Evolutionary conservation across 2,113 vertebrate species (phyloP), one percentile per base, ranked within the genome.

Genomic region (Baryphthengus martii): DNA sequence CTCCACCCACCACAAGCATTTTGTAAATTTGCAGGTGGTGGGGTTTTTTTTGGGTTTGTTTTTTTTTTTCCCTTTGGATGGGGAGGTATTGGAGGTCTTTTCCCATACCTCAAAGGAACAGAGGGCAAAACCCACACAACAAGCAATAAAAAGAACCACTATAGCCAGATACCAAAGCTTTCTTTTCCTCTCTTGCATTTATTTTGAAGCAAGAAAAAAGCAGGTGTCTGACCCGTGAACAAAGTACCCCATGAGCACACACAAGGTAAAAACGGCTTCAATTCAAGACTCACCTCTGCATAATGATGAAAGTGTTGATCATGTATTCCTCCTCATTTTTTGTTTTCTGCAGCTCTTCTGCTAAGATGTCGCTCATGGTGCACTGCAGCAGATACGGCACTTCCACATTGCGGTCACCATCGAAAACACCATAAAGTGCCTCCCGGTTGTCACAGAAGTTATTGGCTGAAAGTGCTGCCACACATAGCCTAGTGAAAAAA

Each of bases 291-390:
- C 59, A 99, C 99, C 99, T 99, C 89, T 99, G 99, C 99, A 99
- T 99, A 63, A 99, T 99, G 0, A 99, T 98, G 97, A 99, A 99
- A 4, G 99, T 99, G 90, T 99, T 99, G 95, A 98, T 98, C 99
- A 99, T 99, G 97, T 99, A 99, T 65, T 99, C 99, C 89, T 99
- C 99, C 59, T 99, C 99, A 1, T 98, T 99, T 95, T 99, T 99
- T 23, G 98, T 99, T 95, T 98, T 99, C 97, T 99, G 99, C 17
- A 99, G 96, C 89, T 99, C 99, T 78, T 99, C 99, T 0, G 99
- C 99, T 92, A 99, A 95, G 92, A 99, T 98, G 81, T 99, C 99
- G 2, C 99, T 99, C 99, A 99, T 99, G 0, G 99, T 99, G 93
- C 99, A 99, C 96, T 99, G 99, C 63, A 99, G 97, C 65, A 99